Conservation (phyloP, 2,888 invertebrate genomes). For the Catonia carolina region DNA sequence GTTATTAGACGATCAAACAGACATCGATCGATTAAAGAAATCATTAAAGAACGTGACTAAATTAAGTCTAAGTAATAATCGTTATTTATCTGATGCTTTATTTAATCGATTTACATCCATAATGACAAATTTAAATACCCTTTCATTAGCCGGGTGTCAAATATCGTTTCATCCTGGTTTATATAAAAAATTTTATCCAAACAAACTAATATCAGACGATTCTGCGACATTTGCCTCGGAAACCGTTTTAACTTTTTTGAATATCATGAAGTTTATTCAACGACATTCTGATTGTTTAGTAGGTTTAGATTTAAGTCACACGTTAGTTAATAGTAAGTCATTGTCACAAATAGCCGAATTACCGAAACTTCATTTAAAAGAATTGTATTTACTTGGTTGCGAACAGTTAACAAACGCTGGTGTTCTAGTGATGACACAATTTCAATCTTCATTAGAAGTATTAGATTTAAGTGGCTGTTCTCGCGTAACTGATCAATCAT, state of each 20-base stretch:
- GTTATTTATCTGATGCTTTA: slow-evolving; percentile 67
- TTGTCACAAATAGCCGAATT: slow-evolving; percentile 51
- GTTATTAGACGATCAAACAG: slow-evolving; percentile 54
- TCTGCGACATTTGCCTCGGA: slow-evolving; percentile 50
- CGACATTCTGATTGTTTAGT: slow-evolving; percentile 51
- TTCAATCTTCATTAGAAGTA: slow-evolving; percentile 51
- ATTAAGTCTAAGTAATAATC: slow-evolving; percentile 58
- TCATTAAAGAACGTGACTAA: slow-evolving; percentile 50
- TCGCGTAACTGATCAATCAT: slow-evolving; percentile 57
- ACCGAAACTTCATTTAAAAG: slow-evolving; percentile 47
- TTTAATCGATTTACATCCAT: slow-evolving; percentile 57
- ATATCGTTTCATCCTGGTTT: slow-evolving; percentile 64
- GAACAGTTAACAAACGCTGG: slow-evolving; percentile 57
- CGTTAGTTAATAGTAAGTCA: slow-evolving; percentile 58
- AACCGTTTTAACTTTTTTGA: slow-evolving; percentile 63
- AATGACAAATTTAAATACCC: slow-evolving; percentile 52
- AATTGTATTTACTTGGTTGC: slow-evolving; percentile 51
- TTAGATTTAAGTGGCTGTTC: slow-evolving; percentile 59
- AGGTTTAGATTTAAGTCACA: slow-evolving; percentile 57
- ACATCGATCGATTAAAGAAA: slow-evolving; percentile 45
- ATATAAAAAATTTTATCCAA: slow-evolving; percentile 60
- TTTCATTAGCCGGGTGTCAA: slow-evolving; percentile 60
- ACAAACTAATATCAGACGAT: slow-evolving; percentile 30
- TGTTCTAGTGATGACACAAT: slow-evolving; percentile 48
- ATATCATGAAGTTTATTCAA: slow-evolving; percentile 53